These are phyloP conservation scores for Cyprinodon variegatus DNA, from an alignment of 2,113 vertebrate species.

Conservation along the genomic window DNA sequence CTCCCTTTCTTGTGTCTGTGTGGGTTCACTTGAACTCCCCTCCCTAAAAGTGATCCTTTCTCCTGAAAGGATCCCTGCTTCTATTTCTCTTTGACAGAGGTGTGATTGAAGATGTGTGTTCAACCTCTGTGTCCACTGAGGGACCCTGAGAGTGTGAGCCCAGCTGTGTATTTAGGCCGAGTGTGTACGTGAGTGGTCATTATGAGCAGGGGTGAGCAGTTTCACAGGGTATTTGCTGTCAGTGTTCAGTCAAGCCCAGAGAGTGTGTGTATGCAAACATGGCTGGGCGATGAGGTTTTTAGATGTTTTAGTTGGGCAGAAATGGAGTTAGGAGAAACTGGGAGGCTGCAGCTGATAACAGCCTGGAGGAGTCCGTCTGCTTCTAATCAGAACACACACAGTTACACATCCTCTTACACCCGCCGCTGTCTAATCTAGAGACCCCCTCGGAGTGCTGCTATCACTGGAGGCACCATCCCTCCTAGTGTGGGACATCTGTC, in stretches of 20 bases:
- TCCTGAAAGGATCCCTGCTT: slow-evolving; percentile 17
- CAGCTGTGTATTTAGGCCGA: slow-evolving; percentile 55
- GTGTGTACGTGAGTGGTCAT: slow-evolving; percentile 46
- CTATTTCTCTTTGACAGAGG: slow-evolving; percentile 73
- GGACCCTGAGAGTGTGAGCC: slow-evolving; percentile 65
- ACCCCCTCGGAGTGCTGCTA: slow-evolving; percentile 60
- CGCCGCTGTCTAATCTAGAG: slow-evolving; percentile 36
- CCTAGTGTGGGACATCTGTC: slow-evolving; percentile 75
- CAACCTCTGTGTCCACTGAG: slow-evolving; percentile 76
- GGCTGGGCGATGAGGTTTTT: slow-evolving; percentile 13
- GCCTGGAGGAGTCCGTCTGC: slow-evolving; percentile 66
- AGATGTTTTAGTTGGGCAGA: slow-evolving; percentile 55
- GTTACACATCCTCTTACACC: slow-evolving; percentile 53
- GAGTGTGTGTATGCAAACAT: slow-evolving; percentile 21
- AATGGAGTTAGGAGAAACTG: slow-evolving; percentile 62
- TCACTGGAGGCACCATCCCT: slow-evolving; percentile 71
- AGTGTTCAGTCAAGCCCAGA: slow-evolving; percentile 51
- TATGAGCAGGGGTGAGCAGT: slow-evolving; percentile 45
- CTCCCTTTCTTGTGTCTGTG: slow-evolving; percentile 6
- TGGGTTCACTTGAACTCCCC: slow-evolving; percentile 17
- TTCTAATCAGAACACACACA: slow-evolving; percentile 64
- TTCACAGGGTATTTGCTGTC: slow-evolving; percentile 61
- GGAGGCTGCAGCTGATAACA: slow-evolving; percentile 69
- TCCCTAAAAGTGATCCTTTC: slow-evolving; percentile 56
- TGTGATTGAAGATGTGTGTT: slow-evolving; percentile 81